Evolutionary conservation across 2,797 vertebrate genomes (phyloP).

Genomic region (Sarcophilus harrisii): DNA sequence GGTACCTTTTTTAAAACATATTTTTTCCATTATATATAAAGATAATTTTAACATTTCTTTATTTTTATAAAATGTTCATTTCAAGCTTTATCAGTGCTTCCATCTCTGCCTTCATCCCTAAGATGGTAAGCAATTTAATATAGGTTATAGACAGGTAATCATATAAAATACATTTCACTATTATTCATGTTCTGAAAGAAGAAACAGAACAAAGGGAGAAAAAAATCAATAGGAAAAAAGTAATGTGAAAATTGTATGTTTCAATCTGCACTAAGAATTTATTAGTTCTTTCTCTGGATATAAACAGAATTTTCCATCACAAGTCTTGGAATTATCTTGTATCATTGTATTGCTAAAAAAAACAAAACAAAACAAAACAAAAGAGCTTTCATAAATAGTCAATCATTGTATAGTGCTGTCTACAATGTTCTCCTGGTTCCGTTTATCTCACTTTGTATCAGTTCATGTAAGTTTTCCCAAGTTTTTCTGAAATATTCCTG

Average conservation of each 20-base stretch:
- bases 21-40: not conserved
- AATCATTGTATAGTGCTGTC: not conserved
- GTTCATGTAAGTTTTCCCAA: not conserved
- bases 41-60: not conserved
- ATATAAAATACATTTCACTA: not conserved
- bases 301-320: not conserved
- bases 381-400: not conserved
- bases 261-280: not conserved
- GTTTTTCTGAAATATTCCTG: too few relatives aligned
- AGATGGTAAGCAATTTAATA: not conserved
- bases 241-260: too few relatives aligned
- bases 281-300: not conserved
- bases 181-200: not conserved
- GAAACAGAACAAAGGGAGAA: not conserved
- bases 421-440: not conserved
- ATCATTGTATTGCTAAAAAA: not conserved
- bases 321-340: not conserved
- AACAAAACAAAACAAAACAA: not conserved
- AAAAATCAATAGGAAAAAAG: too few relatives aligned
- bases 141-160: not conserved
- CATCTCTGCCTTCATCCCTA: not conserved
- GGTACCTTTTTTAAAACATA: not conserved
- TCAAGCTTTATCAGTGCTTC: not conserved
- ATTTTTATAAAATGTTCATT: not conserved
- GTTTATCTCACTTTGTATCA: not conserved